Evolutionary conservation across 2,888 invertebrate species (phyloP).

Genomic region (Pecten maximus): DNA sequence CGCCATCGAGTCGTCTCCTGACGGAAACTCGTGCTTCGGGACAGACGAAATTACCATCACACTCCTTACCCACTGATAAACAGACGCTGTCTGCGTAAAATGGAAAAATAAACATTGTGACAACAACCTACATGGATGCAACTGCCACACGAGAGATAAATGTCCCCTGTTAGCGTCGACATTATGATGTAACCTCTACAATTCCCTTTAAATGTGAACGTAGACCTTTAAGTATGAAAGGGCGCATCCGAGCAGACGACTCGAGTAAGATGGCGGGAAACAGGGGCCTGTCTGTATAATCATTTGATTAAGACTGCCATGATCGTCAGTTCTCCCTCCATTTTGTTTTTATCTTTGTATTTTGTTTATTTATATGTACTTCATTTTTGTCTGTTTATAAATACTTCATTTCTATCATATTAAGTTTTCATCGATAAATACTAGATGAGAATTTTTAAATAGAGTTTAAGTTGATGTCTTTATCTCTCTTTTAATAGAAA

Average conservation of each 20-base stretch:
- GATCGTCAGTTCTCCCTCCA: too few relatives aligned
- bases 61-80: neutral
- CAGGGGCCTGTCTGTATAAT: neutral
- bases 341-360: too few relatives aligned
- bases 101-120: constrained; percentile 30
- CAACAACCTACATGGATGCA: constrained; percentile 9
- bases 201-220: neutral
- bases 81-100: constrained; percentile 5
- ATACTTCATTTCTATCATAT: too few relatives aligned
- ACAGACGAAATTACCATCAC: constrained; percentile 8
- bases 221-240: neutral
- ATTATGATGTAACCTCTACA: neutral
- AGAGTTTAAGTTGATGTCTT: too few relatives aligned
- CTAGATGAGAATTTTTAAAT: too few relatives aligned
- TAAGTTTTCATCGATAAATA: too few relatives aligned
- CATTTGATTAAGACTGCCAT: too few relatives aligned
- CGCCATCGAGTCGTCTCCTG: neutral
- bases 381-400: too few relatives aligned
- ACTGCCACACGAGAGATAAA: neutral
- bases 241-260: constrained; percentile 1
- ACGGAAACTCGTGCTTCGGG: neutral
- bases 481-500: too few relatives aligned
- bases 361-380: too few relatives aligned
- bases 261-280: neutral
- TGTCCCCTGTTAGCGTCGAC: neutral